Conservation (phyloP, 2,797 vertebrate genomes). For the Falco novaeseelandiae region DNA sequence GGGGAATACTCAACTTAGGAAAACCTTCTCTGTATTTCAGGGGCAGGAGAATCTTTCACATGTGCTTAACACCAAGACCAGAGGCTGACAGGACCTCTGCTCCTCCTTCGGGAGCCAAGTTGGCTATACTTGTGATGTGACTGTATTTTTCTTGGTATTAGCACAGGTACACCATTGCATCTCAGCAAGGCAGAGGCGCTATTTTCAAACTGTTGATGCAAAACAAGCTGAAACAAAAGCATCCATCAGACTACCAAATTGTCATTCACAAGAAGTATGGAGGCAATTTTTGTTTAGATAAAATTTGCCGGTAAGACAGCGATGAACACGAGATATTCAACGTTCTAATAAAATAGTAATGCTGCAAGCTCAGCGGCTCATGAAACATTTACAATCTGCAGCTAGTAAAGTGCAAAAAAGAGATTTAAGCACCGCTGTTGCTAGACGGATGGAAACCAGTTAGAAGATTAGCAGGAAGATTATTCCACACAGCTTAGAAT, state of each 20-base stretch:
- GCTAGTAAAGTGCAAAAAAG: slow-evolving; percentile 76
- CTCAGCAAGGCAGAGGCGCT: slow-evolving; percentile 15
- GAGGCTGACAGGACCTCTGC: not conserved
- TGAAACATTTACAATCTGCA: slow-evolving; percentile 81
- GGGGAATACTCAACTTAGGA: not conserved
- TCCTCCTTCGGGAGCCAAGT: not conserved
- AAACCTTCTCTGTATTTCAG: not conserved
- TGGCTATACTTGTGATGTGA: not conserved
- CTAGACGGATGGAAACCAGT: slow-evolving; percentile 64
- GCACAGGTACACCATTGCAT: not conserved
- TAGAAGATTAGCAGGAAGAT: slow-evolving; percentile 65
- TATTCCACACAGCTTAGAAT: slow-evolving; percentile 70
- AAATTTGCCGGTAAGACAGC: slow-evolving; percentile 69
- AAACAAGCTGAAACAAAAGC: slow-evolving; percentile 29
- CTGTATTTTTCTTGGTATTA: slow-evolving; percentile 7
- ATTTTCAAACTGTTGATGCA: slow-evolving; percentile 45
- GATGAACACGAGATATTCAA: slow-evolving; percentile 70
- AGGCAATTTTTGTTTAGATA: slow-evolving; percentile 64
- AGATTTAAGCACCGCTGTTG: slow-evolving; percentile 73
- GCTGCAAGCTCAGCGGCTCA: slow-evolving; percentile 81
- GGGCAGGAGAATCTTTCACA: not conserved
- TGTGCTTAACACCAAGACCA: not conserved
- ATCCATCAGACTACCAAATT: slow-evolving; percentile 39
- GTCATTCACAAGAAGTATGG: slow-evolving; percentile 62
- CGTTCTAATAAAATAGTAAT: slow-evolving; percentile 82